Conservation (phyloP, 2,113 vertebrate species). For the Poecile atricapillus region DNA sequence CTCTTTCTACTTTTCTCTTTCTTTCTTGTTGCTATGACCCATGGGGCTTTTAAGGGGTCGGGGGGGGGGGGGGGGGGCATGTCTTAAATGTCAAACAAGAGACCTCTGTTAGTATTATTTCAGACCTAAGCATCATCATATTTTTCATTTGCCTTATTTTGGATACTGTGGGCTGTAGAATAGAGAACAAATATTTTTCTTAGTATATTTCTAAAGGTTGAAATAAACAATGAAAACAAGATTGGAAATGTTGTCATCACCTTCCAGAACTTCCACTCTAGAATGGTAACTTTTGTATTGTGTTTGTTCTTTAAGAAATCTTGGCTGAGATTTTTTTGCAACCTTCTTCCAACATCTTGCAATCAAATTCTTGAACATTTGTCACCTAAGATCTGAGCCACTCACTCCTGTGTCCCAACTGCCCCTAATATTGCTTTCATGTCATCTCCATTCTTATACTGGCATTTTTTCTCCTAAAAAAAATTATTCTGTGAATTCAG, state of each 20-base stretch:
- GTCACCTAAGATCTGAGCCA: not conserved
- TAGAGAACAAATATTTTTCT: not conserved
- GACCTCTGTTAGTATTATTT: not conserved
- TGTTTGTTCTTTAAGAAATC: not conserved
- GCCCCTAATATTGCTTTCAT: not conserved
- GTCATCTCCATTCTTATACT: not conserved
- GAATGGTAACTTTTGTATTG: not conserved
- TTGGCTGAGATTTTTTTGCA: not conserved
- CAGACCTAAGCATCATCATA: not conserved
- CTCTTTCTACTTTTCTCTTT: not conserved
- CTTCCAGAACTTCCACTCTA: not conserved
- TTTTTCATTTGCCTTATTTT: not conserved
- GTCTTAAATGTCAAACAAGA: not conserved
- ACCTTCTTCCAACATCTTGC: not conserved
- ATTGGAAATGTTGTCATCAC: not conserved
- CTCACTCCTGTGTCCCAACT: not conserved
- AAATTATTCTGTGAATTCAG: not conserved
- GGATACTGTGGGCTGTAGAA: not conserved
- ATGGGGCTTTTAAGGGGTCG: not conserved
- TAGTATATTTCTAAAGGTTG: not conserved
- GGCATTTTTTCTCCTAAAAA: not conserved
- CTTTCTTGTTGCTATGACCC: not conserved
- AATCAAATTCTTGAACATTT: not conserved
- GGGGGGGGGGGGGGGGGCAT: rapidly evolving
- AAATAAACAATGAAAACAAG: not conserved